These are phyloP conservation scores for Leptinotarsa lineolata DNA, from an alignment of 1,140 invertebrate genomes.

Conservation along the genomic window DNA sequence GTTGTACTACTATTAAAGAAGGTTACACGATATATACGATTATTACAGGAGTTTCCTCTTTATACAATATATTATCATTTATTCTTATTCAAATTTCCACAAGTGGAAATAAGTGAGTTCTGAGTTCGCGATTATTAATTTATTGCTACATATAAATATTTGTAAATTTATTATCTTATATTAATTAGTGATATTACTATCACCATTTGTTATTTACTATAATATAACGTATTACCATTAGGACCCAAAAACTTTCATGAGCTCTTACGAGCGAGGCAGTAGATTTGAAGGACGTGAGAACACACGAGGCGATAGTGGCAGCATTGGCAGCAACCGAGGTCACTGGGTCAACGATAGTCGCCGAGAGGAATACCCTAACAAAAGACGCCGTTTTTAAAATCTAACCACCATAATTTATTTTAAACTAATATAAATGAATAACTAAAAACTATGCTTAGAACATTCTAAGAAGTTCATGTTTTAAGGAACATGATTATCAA, in stretches of 20 bases:
- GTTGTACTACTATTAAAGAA: too few relatives aligned
- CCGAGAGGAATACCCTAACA: slow-evolving; percentile 55
- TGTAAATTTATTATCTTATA: too few relatives aligned
- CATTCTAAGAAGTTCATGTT: too few relatives aligned
- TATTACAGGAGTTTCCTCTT: too few relatives aligned
- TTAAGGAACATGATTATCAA: too few relatives aligned
- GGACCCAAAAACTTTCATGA: slow-evolving; percentile 47
- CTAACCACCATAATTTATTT: neutral
- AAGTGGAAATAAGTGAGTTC: too few relatives aligned
- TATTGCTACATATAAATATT: too few relatives aligned
- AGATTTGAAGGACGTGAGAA: slow-evolving; percentile 78
- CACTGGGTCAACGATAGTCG: slow-evolving; percentile 54
- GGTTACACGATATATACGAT: too few relatives aligned
- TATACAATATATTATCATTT: too few relatives aligned
- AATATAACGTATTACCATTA: slow-evolving; percentile 26
- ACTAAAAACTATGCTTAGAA: neutral
- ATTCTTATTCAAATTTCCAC: too few relatives aligned
- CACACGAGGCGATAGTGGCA: slow-evolving; percentile 41
- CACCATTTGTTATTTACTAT: neutral
- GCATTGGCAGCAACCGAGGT: slow-evolving; percentile 33
- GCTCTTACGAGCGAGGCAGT: slow-evolving; percentile 41
- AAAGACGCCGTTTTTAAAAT: slow-evolving; percentile 45
- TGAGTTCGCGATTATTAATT: too few relatives aligned
- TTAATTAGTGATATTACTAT: too few relatives aligned
- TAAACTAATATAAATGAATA: neutral